Conservation (phyloP, 2,113 vertebrate genomes). For the Rousettus leschenaultii region DNA sequence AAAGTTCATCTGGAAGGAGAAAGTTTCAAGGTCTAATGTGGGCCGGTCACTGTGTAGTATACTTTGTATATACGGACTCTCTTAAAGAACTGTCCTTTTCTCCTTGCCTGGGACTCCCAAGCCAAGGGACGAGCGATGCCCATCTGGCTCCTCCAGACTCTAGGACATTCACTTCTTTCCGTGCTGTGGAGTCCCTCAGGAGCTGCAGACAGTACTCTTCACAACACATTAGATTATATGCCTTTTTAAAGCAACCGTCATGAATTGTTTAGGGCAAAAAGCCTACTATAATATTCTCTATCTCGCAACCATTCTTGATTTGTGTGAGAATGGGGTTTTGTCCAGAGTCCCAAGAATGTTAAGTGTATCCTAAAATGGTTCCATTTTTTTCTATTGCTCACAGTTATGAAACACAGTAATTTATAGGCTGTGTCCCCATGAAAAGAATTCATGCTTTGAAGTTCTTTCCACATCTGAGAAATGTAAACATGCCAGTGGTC, state of each 20-base stretch:
- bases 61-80: neutral
- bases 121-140: too few species aligned
- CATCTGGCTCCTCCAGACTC: too few species aligned
- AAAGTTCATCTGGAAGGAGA: neutral
- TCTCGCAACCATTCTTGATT: too few species aligned
- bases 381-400: neutral
- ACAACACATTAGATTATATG: neutral
- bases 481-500: neutral
- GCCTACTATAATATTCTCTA: neutral
- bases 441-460: constrained; percentile 33
- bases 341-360: constrained; percentile 43
- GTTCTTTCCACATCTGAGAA: constrained; percentile 18
- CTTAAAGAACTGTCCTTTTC: neutral
- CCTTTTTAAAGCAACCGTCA: neutral
- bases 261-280: neutral
- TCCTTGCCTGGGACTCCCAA: too few species aligned
- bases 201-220: neutral
- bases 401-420: neutral
- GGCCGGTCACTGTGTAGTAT: neutral
- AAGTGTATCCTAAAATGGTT: constrained; percentile 5
- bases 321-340: neutral
- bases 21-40: neutral
- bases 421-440: neutral
- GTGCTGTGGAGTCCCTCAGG: neutral
- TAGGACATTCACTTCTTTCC: too few species aligned